Evolutionary conservation across 2,113 vertebrate species (phyloP).

Genomic region (Hemibagrus wyckioides): DNA sequence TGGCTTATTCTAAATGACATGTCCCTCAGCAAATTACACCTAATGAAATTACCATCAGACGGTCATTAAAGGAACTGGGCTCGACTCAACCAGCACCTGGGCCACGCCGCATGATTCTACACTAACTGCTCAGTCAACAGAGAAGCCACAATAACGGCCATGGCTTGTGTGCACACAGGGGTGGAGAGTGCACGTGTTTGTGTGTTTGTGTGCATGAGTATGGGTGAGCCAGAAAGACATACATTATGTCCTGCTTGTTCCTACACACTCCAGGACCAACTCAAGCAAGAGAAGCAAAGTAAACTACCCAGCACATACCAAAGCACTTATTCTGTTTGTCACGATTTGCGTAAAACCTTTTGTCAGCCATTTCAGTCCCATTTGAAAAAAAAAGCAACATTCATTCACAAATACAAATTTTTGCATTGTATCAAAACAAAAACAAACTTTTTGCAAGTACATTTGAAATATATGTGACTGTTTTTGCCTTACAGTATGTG

Average conservation of each 20-base stretch:
- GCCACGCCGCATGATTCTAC: conserved; percentile 53
- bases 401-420: neutral
- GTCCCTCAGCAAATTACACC: conserved; percentile 76
- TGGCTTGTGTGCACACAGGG: neutral
- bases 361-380: neutral
- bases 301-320: neutral
- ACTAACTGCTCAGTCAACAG: conserved; percentile 27
- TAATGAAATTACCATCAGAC: conserved; percentile 79
- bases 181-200: neutral
- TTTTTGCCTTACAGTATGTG: neutral
- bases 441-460: neutral
- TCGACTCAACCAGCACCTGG: conserved; percentile 63
- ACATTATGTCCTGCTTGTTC: neutral
- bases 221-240: neutral
- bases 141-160: neutral
- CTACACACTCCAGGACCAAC: conserved; percentile 28
- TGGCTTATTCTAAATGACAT: conserved; percentile 73
- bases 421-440: neutral
- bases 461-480: neutral
- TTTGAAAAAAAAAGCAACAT: neutral
- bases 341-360: neutral
- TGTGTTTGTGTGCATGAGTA: neutral
- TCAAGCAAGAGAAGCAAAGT: conserved; percentile 7
- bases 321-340: neutral
- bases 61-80: conserved; percentile 66